These are phyloP conservation scores for Eupithecia centaureata DNA, from an alignment of 2,888 invertebrate species.

Conservation along the genomic window DNA sequence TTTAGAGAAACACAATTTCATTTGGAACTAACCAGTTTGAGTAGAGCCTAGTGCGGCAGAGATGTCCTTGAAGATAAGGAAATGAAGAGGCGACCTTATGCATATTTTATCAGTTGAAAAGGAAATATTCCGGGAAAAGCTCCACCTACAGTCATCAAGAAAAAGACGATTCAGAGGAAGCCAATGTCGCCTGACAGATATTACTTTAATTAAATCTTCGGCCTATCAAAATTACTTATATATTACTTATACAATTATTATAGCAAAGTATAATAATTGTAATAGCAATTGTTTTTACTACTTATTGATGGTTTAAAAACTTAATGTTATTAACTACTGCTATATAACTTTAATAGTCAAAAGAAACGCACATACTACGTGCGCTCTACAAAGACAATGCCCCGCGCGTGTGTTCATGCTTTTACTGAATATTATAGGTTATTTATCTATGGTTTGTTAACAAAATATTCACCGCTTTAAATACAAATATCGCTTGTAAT, in stretches of 20 bases:
- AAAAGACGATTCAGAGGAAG: background rate
- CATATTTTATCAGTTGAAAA: conserved; percentile 21
- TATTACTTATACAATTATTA: too few relatives aligned
- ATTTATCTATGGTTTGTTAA: background rate
- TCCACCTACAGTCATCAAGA: background rate
- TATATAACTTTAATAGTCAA: too few relatives aligned
- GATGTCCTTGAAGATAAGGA: conserved; percentile 28
- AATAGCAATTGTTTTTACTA: background rate
- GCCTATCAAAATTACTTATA: background rate
- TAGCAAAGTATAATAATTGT: background rate
- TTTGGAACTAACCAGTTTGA: background rate
- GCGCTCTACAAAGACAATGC: background rate
- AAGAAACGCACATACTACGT: too few relatives aligned
- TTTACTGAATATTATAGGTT: too few relatives aligned
- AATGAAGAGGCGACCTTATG: conserved; percentile 23
- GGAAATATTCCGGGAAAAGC: conserved; percentile 13
- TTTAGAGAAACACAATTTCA: background rate
- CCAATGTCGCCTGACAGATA: background rate
- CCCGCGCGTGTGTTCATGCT: too few relatives aligned
- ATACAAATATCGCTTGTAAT: background rate
- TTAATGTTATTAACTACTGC: too few relatives aligned
- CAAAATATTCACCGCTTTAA: background rate
- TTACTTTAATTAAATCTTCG: background rate
- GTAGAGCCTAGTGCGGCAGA: background rate
- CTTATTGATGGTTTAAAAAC: background rate